Base-by-base conservation (phyloP, 2,113 vertebrate genomes). In the Mystacornis crossleyi region DNA sequence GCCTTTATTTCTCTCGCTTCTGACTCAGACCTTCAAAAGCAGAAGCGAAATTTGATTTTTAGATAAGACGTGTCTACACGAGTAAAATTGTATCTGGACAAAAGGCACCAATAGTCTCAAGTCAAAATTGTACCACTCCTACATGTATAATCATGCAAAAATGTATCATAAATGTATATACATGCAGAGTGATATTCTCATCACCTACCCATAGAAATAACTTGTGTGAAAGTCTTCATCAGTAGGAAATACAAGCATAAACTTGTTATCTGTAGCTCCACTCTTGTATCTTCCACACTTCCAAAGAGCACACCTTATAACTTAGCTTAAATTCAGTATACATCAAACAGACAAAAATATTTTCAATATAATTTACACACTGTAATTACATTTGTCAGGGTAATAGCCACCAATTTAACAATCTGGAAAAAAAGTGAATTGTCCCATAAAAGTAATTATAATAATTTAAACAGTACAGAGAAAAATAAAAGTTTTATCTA, bases 211-310 rank as follows among this genome's bases (percentile, higher is more conserved):
- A 98, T 95, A 96, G 97, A 96, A 98, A 98, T 95, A 97, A 98
- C 98, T 98, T 97, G 98, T 98, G 97, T 98, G 97, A 98, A 98
- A 98, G 98, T 98, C 98, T 98, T 99, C 98, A 98, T 99, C 98
- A 98, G 98, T 97, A 98, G 98, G 93, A 98, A 98, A 98, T 98
- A 98, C 96, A 98, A 98, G 98, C 96, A 98, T 96, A 98, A 97
- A 98, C 98, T 98, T 98, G 98, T 98, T 98, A 98, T 98, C 97
- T 98, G 98, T 97, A 97, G 98, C 97, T 98, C 97, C 98, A 98
- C 98, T 98, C 98, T 98, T 98, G 98, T 98, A 98, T 98, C 98
- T 98, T 98, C 98, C 98, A 97, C 97, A 98, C 98, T 98, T 98
- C 98, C 98, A 98, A 98, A 98, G 91, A 97, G 98, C 96, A 98